These are phyloP conservation scores for Tenthredo livida DNA, from an alignment of 2,888 invertebrate species.

Conservation along the genomic window DNA sequence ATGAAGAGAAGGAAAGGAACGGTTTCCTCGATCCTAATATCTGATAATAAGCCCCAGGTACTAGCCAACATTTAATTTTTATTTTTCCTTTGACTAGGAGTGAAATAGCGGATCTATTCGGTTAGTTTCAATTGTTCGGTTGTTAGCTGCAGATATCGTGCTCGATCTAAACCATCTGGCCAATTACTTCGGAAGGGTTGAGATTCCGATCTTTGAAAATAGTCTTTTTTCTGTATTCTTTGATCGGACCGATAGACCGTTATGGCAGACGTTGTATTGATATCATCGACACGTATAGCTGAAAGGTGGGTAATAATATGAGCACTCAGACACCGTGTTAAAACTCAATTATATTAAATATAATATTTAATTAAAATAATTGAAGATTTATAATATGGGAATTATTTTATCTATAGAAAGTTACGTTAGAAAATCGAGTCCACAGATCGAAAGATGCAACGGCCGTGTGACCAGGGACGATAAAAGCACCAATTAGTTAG, in stretches of 20 bases:
- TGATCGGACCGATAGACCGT: slow-evolving; percentile 18
- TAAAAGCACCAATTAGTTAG: slow-evolving; percentile 50
- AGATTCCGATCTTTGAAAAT: slow-evolving; percentile 26
- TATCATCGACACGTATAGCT: slow-evolving; percentile 28
- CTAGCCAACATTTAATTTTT: neutral
- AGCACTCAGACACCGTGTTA: neutral
- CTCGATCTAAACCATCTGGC: slow-evolving; percentile 48
- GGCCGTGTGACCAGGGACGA: neutral
- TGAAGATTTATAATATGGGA: neutral
- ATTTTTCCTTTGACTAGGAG: neutral
- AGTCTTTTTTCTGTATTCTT: neutral
- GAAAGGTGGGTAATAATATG: neutral
- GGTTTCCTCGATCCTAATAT: neutral
- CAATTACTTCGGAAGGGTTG: slow-evolving; percentile 49
- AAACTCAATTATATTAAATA: neutral
- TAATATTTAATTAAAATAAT: neutral
- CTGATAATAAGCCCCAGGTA: neutral
- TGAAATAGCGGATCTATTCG: neutral
- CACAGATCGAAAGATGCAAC: neutral
- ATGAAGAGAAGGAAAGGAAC: neutral
- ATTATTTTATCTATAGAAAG: neutral
- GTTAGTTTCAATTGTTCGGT: slow-evolving; percentile 34
- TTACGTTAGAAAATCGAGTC: neutral
- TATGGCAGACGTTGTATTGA: neutral
- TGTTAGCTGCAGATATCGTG: slow-evolving; percentile 9